A percentile compares a stretch with the other conserved stretches of the same genome.
phyloP scores from a whole-genome alignment of 2,888 invertebrate genomes.

The Microplitis manilae region DNA sequence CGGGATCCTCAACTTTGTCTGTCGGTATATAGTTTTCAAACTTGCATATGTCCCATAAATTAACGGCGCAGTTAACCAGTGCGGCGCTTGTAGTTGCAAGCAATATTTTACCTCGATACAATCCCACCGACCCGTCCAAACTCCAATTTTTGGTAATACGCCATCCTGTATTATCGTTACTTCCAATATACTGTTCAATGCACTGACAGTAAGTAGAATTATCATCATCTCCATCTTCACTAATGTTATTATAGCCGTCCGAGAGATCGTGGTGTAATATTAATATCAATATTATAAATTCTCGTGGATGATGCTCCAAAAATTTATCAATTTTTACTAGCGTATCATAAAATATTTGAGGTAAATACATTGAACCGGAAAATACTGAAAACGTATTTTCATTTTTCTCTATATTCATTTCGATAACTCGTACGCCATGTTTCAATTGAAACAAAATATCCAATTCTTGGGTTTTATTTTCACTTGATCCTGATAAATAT shows the following conservation, averaged over 20 bases:
- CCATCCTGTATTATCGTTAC: not conserved
- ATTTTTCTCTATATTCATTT: not conserved
- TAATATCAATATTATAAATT: not conserved
- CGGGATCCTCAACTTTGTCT: not conserved
- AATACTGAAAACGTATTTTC: not conserved
- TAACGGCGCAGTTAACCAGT: not conserved
- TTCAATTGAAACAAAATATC: not conserved
- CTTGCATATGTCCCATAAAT: not conserved
- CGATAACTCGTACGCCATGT: not conserved
- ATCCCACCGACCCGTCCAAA: not conserved
- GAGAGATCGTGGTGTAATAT: no score
- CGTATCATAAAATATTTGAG: not conserved
- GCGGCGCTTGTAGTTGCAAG: not conserved
- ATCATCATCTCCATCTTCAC: not conserved
- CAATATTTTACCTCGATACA: not conserved
- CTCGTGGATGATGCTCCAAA: not conserved
- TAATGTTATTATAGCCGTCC: not conserved
- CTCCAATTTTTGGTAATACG: not conserved
- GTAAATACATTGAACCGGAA: not conserved
- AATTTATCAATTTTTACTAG: not conserved
- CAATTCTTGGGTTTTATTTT: not conserved
- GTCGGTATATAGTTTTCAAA: not conserved
- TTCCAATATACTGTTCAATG: not conserved
- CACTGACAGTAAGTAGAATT: not conserved
- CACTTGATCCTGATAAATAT: not conserved